Conservation (phyloP, 2,113 vertebrate genomes). For the Paratilapia polleni region DNA sequence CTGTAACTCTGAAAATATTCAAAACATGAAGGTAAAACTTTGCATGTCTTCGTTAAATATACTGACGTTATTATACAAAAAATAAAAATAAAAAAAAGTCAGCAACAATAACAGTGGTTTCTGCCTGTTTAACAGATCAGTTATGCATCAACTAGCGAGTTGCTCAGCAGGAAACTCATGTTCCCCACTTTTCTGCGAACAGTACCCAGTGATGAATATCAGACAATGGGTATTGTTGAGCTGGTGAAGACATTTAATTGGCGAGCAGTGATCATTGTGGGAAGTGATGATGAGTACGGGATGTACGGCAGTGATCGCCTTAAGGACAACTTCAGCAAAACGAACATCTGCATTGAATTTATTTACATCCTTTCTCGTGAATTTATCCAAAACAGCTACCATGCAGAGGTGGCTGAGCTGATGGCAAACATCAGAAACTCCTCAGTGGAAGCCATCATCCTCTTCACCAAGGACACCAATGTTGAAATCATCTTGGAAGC, state of each 20-base stretch:
- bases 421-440: background rate
- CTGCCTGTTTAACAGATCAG: slow-evolving; percentile 60
- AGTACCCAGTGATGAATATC: slow-evolving; percentile 57
- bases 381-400: background rate
- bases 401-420: background rate
- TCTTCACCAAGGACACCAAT: slow-evolving; percentile 58
- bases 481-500: slow-evolving; percentile 38
- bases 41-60: no score
- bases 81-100: no score
- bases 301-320: slow-evolving; percentile 59
- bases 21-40: no score
- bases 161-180: slow-evolving; percentile 69
- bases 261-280: slow-evolving; percentile 64
- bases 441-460: slow-evolving; percentile 60
- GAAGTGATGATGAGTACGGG: slow-evolving; percentile 73
- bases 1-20: no score
- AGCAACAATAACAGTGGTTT: no score
- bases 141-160: slow-evolving; percentile 57
- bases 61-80: no score
- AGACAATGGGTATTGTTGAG: slow-evolving; percentile 59
- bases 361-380: slow-evolving; percentile 40
- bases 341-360: slow-evolving; percentile 56
- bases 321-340: background rate
- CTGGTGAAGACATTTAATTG: slow-evolving; percentile 56
- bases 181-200: slow-evolving; percentile 75